A percentile compares a stretch with the other conserved stretches of the same genome.
Evolutionary conservation across 2,113 vertebrate genomes (phyloP).

Genomic region (Gulo gulo): DNA sequence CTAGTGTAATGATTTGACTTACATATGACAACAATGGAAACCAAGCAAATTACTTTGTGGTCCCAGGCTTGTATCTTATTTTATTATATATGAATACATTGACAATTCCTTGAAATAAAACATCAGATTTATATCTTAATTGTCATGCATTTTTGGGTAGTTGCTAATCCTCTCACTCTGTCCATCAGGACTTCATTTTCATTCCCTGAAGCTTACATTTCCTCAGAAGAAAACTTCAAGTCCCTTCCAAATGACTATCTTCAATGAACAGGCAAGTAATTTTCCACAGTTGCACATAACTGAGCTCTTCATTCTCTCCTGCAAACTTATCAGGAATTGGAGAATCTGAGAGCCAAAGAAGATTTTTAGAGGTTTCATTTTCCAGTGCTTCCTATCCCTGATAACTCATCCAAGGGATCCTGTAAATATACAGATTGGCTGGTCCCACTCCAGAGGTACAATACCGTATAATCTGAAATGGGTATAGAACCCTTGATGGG

Average conservation of each 20-base stretch:
- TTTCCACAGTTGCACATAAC: conserved; percentile 3
- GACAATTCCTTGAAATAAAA: conserved; percentile 31
- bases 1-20: conserved; percentile 15
- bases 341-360: background rate
- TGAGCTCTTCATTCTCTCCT: conserved; percentile 5
- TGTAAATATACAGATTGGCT: background rate
- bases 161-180: background rate
- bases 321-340: background rate
- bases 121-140: background rate
- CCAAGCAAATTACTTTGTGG: background rate
- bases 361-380: background rate
- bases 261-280: conserved; percentile 29
- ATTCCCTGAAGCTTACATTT: background rate
- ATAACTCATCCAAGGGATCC: background rate
- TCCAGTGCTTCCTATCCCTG: background rate
- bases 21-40: conserved; percentile 10
- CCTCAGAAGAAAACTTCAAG: conserved; percentile 11
- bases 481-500: background rate
- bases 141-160: background rate
- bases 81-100: background rate
- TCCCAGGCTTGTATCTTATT: background rate
- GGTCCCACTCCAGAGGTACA: background rate
- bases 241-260: background rate
- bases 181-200: conserved; percentile 23
- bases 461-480: conserved; percentile 12